phyloP scores from a whole-genome alignment of 2,113 vertebrate species.

The Anolis sagrei region DNA sequence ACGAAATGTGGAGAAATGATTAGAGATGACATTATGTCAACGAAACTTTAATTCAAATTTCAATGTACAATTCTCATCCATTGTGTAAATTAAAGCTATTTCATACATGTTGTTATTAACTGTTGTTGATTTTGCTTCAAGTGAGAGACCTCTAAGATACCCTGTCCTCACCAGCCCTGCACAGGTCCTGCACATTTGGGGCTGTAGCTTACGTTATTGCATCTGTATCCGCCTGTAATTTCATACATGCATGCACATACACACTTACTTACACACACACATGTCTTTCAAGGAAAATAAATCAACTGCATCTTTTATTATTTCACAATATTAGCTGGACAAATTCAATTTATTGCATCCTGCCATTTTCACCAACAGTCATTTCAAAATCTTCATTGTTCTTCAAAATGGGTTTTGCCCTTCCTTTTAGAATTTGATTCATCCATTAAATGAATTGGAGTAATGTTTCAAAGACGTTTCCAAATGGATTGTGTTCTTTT shows the following conservation, averaged over 20 bases:
- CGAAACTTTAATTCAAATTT: not conserved
- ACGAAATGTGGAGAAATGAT: not conserved
- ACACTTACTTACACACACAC: no score
- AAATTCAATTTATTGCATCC: not conserved
- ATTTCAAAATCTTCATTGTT: not conserved
- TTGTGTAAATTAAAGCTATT: not conserved
- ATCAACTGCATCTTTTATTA: not conserved
- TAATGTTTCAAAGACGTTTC: not conserved
- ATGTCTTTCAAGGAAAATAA: not conserved
- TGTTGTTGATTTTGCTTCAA: no score
- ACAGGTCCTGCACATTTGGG: no score
- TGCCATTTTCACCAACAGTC: not conserved
- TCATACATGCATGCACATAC: no score
- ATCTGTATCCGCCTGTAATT: no score
- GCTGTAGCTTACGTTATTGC: no score
- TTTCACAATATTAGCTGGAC: accelerated
- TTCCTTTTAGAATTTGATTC: not conserved
- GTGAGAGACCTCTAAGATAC: no score
- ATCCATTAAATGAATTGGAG: not conserved
- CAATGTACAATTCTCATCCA: not conserved
- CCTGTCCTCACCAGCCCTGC: not conserved
- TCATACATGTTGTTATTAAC: no score
- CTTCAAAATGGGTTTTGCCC: not conserved
- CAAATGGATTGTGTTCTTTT: not conserved
- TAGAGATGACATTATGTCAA: not conserved